phyloP scores from a whole-genome alignment of 2,888 invertebrate genomes.

The Odontomyia ornata region DNA sequence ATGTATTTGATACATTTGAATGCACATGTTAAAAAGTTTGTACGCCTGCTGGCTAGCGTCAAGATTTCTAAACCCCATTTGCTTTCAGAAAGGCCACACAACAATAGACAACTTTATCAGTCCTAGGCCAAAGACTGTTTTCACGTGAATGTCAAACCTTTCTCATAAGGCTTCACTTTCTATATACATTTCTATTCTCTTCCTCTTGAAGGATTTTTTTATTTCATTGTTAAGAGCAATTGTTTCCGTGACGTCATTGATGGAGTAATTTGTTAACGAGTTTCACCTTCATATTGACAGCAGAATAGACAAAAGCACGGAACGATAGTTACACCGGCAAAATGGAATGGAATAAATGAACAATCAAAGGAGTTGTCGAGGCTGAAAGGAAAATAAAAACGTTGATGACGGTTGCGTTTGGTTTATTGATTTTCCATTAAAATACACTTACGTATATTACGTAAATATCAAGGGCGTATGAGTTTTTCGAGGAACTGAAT shows the following conservation, averaged over 20 bases:
- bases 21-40: background rate
- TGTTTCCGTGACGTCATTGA: background rate
- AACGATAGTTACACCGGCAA: background rate
- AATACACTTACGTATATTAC: slow-evolving; percentile 3
- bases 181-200: too few species aligned
- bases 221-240: too few species aligned
- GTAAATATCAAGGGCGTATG: too few species aligned
- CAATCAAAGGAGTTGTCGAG: too few species aligned
- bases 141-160: background rate
- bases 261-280: background rate
- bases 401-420: background rate
- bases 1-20: background rate
- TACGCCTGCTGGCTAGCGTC: too few species aligned
- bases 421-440: slow-evolving; percentile 25
- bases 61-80: slow-evolving; percentile 12
- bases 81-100: background rate
- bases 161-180: too few species aligned
- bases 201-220: too few species aligned
- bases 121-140: background rate
- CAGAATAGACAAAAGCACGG: background rate
- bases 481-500: too few species aligned
- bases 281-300: background rate
- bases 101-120: background rate
- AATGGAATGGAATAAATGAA: background rate
- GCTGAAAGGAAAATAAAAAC: background rate